phyloP scores from a whole-genome alignment of 2,797 vertebrate species.

The Xenopus petersii region DNA sequence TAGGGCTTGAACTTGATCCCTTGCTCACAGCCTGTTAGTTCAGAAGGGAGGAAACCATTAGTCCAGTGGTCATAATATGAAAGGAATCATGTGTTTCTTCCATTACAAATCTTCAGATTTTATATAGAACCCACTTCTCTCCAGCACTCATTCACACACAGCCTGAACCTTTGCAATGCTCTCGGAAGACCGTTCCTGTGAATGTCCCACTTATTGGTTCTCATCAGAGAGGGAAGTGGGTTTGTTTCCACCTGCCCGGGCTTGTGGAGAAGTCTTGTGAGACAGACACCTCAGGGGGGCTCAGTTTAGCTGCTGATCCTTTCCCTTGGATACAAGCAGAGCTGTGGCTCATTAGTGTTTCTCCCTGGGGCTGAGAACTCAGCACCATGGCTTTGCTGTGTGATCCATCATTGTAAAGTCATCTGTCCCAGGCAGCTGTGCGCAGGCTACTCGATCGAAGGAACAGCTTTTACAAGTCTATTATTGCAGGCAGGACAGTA shows the following conservation, averaged over 20 bases:
- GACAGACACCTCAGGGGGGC: slow-evolving; percentile 31
- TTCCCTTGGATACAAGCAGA: slow-evolving; percentile 38
- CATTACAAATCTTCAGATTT: too few species aligned
- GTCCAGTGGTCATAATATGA: too few species aligned
- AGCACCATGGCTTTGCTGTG: slow-evolving; percentile 67
- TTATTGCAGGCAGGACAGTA: slow-evolving; percentile 86
- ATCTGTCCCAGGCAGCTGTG: slow-evolving; percentile 83
- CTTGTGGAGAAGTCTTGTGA: slow-evolving; percentile 10
- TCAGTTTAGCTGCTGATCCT: slow-evolving; percentile 39
- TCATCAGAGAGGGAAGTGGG: neutral
- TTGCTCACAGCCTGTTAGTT: too few species aligned
- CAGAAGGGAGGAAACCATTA: too few species aligned
- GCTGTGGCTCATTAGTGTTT: slow-evolving; percentile 61
- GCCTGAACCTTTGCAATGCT: too few species aligned
- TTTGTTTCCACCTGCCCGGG: slow-evolving; percentile 17
- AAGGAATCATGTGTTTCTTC: too few species aligned
- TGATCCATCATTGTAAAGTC: slow-evolving; percentile 84
- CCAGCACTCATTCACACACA: too few species aligned
- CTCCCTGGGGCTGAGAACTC: slow-evolving; percentile 59
- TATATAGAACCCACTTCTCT: too few species aligned
- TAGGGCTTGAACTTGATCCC: too few species aligned
- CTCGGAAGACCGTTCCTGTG: too few species aligned
- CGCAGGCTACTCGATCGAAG: slow-evolving; percentile 87
- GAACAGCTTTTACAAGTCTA: slow-evolving; percentile 82
- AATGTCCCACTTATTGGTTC: too few species aligned